These are phyloP conservation scores for Bombylius discolor DNA, from an alignment of 2,888 invertebrate species.

Conservation along the genomic window DNA sequence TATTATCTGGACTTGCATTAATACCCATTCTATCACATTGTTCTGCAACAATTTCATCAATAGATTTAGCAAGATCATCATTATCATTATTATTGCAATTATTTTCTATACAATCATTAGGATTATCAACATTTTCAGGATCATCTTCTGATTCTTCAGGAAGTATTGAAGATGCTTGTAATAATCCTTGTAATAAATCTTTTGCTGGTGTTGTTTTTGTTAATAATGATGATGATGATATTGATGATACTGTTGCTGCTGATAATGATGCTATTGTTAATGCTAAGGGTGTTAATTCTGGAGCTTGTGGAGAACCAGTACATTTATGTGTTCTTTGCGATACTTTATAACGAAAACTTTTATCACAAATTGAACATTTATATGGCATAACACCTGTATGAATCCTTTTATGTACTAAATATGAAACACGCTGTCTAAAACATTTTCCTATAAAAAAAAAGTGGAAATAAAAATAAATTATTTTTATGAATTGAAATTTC, in stretches of 20 bases:
- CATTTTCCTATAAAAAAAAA: slow-evolving; percentile 53
- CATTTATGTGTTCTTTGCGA: slow-evolving; percentile 76
- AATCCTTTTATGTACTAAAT: slow-evolving; percentile 61
- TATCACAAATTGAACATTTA: slow-evolving; percentile 65
- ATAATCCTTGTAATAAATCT: slow-evolving; percentile 40
- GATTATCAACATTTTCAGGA: too few species aligned
- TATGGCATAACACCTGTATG: slow-evolving; percentile 69
- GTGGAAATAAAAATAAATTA: not conserved
- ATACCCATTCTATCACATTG: slow-evolving; percentile 31
- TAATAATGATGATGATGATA: not conserved
- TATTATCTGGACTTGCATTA: not conserved
- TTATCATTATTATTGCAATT: slow-evolving; percentile 4
- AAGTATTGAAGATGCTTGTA: slow-evolving; percentile 30
- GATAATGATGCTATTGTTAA: not conserved
- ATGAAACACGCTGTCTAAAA: slow-evolving; percentile 74
- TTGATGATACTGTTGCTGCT: not conserved
- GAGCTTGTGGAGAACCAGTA: slow-evolving; percentile 41
- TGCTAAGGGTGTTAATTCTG: slow-evolving; percentile 27
- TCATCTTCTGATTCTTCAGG: slow-evolving; percentile 10
- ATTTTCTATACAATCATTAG: too few species aligned
- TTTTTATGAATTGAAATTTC: not conserved
- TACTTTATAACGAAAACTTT: slow-evolving; percentile 73
- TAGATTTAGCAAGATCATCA: slow-evolving; percentile 27
- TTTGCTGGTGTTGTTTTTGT: slow-evolving; percentile 16
- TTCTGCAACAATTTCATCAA: slow-evolving; percentile 35